These are phyloP conservation scores for Hemicrepidius hirtus DNA, from an alignment of 2,888 invertebrate species.

Conservation along the genomic window DNA sequence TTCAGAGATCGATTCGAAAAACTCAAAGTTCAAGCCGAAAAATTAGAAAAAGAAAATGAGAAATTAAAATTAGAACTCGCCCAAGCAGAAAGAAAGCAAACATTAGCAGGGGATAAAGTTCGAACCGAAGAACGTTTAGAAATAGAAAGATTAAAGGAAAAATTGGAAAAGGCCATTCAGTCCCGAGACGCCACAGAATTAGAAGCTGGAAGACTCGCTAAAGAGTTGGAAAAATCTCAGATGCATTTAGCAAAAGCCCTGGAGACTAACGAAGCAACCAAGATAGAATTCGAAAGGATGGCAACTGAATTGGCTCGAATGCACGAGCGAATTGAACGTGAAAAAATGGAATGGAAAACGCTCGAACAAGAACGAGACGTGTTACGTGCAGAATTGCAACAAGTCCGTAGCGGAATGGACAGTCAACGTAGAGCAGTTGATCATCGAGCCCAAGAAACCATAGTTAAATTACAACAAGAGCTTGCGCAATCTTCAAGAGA, in stretches of 20 bases:
- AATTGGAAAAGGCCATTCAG: constrained; percentile 89
- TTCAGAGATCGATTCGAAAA: constrained; percentile 89
- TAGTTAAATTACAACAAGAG: constrained; percentile 84
- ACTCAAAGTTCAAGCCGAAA: constrained; percentile 82
- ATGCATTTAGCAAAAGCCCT: constrained; percentile 88
- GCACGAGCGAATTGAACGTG: constrained; percentile 86
- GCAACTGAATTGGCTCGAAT: constrained; percentile 87
- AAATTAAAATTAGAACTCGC: constrained; percentile 82
- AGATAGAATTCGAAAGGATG: constrained; percentile 90
- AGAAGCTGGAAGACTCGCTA: constrained; percentile 88
- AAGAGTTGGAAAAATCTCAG: constrained; percentile 91
- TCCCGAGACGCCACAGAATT: constrained; percentile 89
- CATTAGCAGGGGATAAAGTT: constrained; percentile 78
- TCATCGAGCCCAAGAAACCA: constrained; percentile 82
- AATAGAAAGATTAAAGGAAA: constrained; percentile 89
- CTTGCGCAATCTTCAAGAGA: constrained; percentile 82
- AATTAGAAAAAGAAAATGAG: constrained; percentile 85
- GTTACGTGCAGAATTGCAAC: constrained; percentile 81
- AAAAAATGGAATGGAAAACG: constrained; percentile 81
- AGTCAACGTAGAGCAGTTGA: constrained; percentile 80
- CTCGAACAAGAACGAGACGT: constrained; percentile 85
- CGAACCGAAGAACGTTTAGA: constrained; percentile 83
- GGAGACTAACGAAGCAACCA: constrained; percentile 87
- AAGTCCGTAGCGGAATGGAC: constrained; percentile 78
- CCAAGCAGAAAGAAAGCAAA: constrained; percentile 78